phyloP scores from a whole-genome alignment of 2,113 vertebrate genomes.

The Myocastor coypus region DNA sequence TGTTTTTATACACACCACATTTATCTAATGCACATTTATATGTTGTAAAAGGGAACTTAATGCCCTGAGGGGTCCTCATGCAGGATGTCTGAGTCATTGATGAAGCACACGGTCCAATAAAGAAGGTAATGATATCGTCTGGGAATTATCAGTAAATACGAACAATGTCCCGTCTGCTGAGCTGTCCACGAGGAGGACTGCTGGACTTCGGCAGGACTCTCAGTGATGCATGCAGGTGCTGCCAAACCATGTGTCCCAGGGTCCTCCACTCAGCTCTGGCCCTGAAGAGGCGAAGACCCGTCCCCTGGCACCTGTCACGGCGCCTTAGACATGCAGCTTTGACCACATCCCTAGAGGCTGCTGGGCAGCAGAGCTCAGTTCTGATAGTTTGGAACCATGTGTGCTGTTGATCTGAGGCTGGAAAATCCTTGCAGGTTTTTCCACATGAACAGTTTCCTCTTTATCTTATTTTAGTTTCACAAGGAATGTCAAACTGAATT shows the following conservation, averaged over 20 bases:
- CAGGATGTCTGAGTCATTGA: not conserved
- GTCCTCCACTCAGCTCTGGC: not conserved
- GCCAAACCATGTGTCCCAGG: not conserved
- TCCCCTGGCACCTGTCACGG: fast-evolving
- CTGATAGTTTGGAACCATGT: not conserved
- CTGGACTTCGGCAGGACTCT: not conserved
- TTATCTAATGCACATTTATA: not conserved
- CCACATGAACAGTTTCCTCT: not conserved
- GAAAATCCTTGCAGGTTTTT: not conserved
- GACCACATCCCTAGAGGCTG: not conserved
- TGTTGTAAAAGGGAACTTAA: not conserved
- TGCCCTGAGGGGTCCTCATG: not conserved
- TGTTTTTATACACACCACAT: not conserved
- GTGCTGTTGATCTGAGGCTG: not conserved
- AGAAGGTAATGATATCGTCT: not conserved
- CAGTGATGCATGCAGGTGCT: not conserved
- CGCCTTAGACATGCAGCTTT: not conserved
- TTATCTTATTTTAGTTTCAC: not conserved
- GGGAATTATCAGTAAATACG: not conserved
- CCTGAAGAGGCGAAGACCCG: not conserved
- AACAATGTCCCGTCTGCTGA: not conserved
- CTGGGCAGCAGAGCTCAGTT: not conserved
- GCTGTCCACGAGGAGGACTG: not conserved
- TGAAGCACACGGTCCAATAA: not conserved
- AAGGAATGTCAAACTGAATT: not conserved